These are phyloP conservation scores for Byasa hedistus DNA, from an alignment of 2,888 invertebrate species.

Conservation along the genomic window DNA sequence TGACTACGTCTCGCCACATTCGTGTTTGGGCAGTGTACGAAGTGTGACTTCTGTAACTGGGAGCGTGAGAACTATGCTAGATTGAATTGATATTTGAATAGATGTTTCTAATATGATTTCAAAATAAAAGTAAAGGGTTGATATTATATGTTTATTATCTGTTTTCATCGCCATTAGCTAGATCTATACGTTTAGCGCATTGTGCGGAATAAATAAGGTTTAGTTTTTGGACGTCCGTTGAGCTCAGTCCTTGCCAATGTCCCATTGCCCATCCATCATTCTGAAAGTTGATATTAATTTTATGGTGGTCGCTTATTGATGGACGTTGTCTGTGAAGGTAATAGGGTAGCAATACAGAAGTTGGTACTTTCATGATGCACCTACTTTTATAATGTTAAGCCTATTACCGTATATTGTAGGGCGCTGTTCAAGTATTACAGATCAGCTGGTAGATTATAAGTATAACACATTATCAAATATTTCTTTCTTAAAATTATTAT, in stretches of 20 bases:
- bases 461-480: neutral
- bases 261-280: conserved; percentile 76
- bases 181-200: conserved; percentile 45
- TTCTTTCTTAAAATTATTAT: neutral
- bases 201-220: conserved; percentile 54
- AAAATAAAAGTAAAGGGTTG: neutral
- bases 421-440: neutral
- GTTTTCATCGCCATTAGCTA: conserved; percentile 22
- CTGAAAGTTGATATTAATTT: conserved; percentile 43
- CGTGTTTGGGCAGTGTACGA: too few relatives aligned
- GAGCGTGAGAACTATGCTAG: too few relatives aligned
- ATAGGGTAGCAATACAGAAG: neutral
- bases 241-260: conserved; percentile 71
- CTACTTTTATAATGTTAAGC: neutral
- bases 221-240: conserved; percentile 64
- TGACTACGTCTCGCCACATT: too few relatives aligned
- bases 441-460: neutral
- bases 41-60: too few relatives aligned
- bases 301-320: neutral
- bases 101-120: too few relatives aligned
- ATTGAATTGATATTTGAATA: too few relatives aligned
- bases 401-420: neutral
- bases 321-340: neutral
- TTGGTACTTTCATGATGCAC: neutral
- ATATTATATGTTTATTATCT: conserved; percentile 7